A percentile compares a stretch with the other conserved stretches of the same genome.
phyloP scores from a whole-genome alignment of 2,888 invertebrate species.

The Sicus ferrugineus region DNA sequence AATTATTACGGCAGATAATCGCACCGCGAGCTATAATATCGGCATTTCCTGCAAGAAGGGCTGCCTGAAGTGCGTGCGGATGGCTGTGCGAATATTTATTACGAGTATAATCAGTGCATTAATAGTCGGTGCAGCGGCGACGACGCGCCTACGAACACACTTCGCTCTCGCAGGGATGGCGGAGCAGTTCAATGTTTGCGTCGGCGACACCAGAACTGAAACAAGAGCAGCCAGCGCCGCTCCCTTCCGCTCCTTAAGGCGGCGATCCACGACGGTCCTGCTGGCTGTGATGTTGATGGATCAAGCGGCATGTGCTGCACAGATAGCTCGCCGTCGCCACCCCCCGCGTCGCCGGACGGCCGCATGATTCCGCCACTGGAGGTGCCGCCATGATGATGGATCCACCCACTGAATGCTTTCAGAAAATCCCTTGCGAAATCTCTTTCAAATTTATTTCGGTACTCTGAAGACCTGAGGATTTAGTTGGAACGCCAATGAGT shows the following conservation, averaged over 20 bases:
- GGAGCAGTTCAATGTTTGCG: not conserved
- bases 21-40: not conserved
- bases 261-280: not conserved
- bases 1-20: conserved; percentile 51
- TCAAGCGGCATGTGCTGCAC: not conserved
- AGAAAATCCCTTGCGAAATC: not conserved
- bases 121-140: not conserved
- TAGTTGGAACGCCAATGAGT: not conserved
- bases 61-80: not conserved
- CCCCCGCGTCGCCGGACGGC: not conserved
- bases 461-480: not conserved
- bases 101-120: not conserved
- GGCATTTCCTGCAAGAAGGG: not conserved
- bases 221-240: not conserved
- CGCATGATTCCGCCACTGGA: not conserved
- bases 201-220: not conserved
- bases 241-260: too few relatives aligned
- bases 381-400: not conserved
- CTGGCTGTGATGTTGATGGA: not conserved
- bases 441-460: not conserved
- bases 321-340: not conserved
- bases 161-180: too few relatives aligned
- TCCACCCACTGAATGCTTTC: not conserved
- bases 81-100: not conserved
- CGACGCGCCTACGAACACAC: too few relatives aligned